Evolutionary conservation across 2,888 invertebrate genomes (phyloP).

Genomic region (Eurytoma adleriae): DNA sequence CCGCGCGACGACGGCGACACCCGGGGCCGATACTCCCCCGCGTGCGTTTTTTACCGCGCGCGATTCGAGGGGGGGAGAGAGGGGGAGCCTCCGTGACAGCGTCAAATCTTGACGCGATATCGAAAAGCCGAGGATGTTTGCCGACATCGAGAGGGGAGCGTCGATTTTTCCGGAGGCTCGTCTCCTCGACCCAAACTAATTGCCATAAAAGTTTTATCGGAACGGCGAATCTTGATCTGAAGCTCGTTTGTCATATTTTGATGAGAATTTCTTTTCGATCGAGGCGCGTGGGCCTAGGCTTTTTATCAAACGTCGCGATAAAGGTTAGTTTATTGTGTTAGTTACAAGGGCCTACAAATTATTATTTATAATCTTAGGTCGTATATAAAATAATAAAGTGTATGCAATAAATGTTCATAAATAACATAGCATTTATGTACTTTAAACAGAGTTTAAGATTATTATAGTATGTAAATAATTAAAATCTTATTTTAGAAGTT

Average conservation of each 20-base stretch:
- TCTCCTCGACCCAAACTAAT: slow-evolving; percentile 28
- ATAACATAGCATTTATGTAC: no score
- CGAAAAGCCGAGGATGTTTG: slow-evolving; percentile 27
- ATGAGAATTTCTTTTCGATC: slow-evolving; percentile 12
- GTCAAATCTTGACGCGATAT: slow-evolving; percentile 45
- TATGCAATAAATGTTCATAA: no score
- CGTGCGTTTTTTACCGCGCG: slow-evolving; percentile 1
- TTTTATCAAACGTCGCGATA: background rate
- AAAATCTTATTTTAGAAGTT: no score
- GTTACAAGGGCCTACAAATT: no score
- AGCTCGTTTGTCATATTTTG: slow-evolving; percentile 32
- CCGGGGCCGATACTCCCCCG: slow-evolving; percentile 17
- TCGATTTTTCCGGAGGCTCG: slow-evolving; percentile 30
- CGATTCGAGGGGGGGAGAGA: background rate
- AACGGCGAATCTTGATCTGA: background rate
- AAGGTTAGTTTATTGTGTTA: background rate
- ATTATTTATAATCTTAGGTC: no score
- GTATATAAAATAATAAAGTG: no score
- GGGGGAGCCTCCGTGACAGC: slow-evolving; percentile 7
- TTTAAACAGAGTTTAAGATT: no score
- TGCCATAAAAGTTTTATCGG: slow-evolving; percentile 4
- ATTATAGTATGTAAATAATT: no score
- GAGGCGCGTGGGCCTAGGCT: background rate
- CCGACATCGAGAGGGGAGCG: slow-evolving; percentile 9
- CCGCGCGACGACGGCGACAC: background rate